Conservation (phyloP, 92 coral and sea anemone genomes). For the Paragorgia papillata region DNA sequence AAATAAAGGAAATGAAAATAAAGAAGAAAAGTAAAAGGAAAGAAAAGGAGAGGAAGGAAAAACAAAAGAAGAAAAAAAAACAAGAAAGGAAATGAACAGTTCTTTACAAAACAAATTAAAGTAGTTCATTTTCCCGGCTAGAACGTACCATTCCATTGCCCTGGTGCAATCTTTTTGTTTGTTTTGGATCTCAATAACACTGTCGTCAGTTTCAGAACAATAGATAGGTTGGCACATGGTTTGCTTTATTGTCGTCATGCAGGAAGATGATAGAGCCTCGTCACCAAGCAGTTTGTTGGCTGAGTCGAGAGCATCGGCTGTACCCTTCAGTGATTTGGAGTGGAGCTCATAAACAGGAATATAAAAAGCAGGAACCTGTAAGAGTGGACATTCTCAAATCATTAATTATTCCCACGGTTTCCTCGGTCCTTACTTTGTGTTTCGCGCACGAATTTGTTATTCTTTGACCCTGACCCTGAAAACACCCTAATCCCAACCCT, state of each 20-base stretch:
- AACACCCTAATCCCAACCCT: too few species aligned
- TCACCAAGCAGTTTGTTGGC: not conserved
- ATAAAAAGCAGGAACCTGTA: constrained; percentile 8
- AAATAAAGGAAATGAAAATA: too few species aligned
- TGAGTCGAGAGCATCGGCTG: not conserved
- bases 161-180: constrained; percentile 3
- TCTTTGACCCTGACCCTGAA: too few species aligned
- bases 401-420: too few species aligned
- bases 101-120: too few species aligned
- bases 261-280: not conserved
- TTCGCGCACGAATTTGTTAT: too few species aligned
- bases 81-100: too few species aligned
- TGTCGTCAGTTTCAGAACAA: constrained; percentile 7
- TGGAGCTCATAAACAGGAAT: not conserved
- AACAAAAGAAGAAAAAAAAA: too few species aligned
- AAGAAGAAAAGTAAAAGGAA: too few species aligned
- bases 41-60: too few species aligned
- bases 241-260: not conserved
- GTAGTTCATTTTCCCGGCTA: too few species aligned
- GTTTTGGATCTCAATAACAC: not conserved
- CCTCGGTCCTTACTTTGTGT: too few species aligned
- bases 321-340: not conserved
- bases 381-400: not conserved
- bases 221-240: constrained; percentile 1
- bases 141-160: constrained; percentile 16